These are phyloP conservation scores for Enteromius mattozi DNA, from an alignment of 2,797 vertebrate species.

Conservation along the genomic window DNA sequence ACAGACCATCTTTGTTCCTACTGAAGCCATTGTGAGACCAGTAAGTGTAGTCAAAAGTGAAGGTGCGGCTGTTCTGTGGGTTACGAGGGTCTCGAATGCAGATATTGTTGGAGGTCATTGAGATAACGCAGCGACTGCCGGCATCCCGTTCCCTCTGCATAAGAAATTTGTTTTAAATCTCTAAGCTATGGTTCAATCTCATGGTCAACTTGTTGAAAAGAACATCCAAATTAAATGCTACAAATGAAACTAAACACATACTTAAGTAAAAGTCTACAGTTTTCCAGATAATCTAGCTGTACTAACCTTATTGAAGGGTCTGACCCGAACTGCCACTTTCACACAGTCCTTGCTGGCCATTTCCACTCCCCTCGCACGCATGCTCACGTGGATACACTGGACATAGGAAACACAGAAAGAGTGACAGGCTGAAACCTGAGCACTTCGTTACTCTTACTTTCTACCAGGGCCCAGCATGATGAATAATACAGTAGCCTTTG, in stretches of 20 bases:
- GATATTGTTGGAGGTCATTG: constrained; percentile 78
- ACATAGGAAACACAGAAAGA: constrained; percentile 22
- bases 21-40: constrained; percentile 83
- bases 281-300: not conserved
- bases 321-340: constrained; percentile 82
- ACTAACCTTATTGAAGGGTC: constrained; percentile 88
- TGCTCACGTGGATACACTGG: constrained; percentile 50
- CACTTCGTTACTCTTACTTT: constrained; percentile 50
- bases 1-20: constrained; percentile 72
- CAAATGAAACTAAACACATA: constrained; percentile 20
- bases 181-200: not conserved
- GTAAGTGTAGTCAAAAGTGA: constrained; percentile 82
- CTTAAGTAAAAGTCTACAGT: not conserved
- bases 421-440: constrained; percentile 53
- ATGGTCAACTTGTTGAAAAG: not conserved
- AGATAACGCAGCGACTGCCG: constrained; percentile 80
- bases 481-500: constrained; percentile 50
- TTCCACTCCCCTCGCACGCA: constrained; percentile 64
- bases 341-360: constrained; percentile 80
- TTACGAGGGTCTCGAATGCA: constrained; percentile 80
- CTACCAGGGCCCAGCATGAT: constrained; percentile 46
- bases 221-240: not conserved
- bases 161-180: not conserved
- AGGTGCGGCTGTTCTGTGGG: constrained; percentile 72
- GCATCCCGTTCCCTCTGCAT: constrained; percentile 81